A percentile compares a stretch with the other conserved stretches of the same genome.
Conservation (phyloP, 2,797 vertebrate species). For the Dryobates pubescens region DNA sequence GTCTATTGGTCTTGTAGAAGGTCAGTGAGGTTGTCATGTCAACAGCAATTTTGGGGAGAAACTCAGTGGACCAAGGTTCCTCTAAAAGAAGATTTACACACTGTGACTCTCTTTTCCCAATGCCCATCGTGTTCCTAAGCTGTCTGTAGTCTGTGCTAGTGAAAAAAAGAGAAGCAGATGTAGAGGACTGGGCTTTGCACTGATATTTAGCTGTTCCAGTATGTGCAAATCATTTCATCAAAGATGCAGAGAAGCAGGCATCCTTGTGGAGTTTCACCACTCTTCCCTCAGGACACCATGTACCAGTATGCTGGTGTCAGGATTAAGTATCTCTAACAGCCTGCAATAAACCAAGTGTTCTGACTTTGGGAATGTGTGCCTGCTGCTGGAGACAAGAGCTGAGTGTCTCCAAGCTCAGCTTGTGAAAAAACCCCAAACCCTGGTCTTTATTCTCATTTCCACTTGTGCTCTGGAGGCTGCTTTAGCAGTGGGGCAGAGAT, state of each 20-base stretch:
- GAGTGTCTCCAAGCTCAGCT: neutral
- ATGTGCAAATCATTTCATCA: neutral
- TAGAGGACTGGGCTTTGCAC: neutral
- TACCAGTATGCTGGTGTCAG: neutral
- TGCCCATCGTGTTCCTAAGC: neutral
- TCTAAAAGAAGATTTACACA: neutral
- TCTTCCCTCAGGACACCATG: neutral
- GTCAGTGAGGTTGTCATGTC: neutral
- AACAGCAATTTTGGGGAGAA: neutral
- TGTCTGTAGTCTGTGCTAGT: neutral
- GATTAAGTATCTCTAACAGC: neutral
- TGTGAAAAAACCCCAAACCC: neutral
- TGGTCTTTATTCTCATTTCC: neutral
- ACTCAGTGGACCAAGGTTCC: neutral
- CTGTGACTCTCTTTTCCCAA: neutral
- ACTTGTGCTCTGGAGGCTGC: neutral
- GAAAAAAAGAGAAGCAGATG: neutral
- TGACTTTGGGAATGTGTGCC: slow-evolving; percentile 1
- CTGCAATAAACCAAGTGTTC: neutral
- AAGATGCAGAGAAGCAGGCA: neutral
- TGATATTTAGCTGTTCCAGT: neutral
- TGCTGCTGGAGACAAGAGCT: neutral
- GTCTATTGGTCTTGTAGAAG: neutral
- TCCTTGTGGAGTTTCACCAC: rapidly evolving
- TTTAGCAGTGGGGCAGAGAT: neutral